These are phyloP conservation scores for Erythrolamprus reginae DNA, from an alignment of 2,113 vertebrate genomes.

Conservation along the genomic window DNA sequence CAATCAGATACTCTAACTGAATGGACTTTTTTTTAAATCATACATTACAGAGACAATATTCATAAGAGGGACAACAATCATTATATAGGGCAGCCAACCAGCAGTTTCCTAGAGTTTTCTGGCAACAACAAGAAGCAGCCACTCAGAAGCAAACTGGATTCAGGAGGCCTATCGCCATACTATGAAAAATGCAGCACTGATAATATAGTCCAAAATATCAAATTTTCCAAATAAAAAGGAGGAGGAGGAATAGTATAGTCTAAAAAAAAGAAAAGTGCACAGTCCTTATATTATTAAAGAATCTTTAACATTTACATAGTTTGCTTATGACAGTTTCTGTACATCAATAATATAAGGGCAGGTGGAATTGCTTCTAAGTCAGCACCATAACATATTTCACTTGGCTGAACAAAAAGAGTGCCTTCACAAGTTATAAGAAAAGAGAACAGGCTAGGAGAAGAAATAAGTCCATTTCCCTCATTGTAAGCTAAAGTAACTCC, in stretches of 20 bases:
- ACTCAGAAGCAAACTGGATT: slow-evolving; percentile 60
- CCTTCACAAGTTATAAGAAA: slow-evolving; percentile 8
- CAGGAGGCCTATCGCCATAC: slow-evolving; percentile 52
- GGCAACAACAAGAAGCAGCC: slow-evolving; percentile 50
- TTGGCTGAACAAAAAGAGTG: slow-evolving; percentile 13
- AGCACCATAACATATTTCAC: slow-evolving; percentile 12
- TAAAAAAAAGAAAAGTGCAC: slow-evolving; percentile 57
- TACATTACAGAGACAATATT: slow-evolving; percentile 73
- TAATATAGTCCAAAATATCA: slow-evolving; percentile 52
- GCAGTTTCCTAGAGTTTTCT: slow-evolving; percentile 46
- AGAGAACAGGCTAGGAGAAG: slow-evolving; percentile 7
- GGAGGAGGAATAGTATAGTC: slow-evolving; percentile 54
- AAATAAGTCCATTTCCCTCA: neutral
- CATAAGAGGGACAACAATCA: slow-evolving; percentile 60
- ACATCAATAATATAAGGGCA: neutral
- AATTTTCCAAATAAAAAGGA: neutral
- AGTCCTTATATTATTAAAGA: slow-evolving; percentile 38
- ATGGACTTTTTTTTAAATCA: slow-evolving; percentile 70
- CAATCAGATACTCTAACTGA: slow-evolving; percentile 80
- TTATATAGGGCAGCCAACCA: slow-evolving; percentile 56
- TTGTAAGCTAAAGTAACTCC: slow-evolving; percentile 26
- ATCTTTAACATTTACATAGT: neutral
- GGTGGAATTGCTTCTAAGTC: neutral
- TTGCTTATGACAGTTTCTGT: slow-evolving; percentile 26
- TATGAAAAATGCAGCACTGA: slow-evolving; percentile 61